phyloP scores from a whole-genome alignment of 2,113 vertebrate genomes.

The Eretmochelys imbricata region DNA sequence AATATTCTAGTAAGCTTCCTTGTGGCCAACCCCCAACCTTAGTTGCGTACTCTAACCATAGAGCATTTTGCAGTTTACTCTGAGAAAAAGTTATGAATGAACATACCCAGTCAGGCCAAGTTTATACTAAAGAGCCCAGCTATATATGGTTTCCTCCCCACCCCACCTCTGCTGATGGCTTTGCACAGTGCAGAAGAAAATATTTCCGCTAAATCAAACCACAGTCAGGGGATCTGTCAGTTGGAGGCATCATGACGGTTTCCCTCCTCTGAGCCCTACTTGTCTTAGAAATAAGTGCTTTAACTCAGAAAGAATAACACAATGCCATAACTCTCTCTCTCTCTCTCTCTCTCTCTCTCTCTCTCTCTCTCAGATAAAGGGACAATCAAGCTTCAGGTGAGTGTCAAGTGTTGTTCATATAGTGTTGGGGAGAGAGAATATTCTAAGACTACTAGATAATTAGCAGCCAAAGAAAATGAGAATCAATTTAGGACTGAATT shows the following conservation, averaged over 20 bases:
- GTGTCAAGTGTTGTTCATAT: constrained; percentile 37
- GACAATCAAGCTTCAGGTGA: constrained; percentile 92
- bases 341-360: neutral
- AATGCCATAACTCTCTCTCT: neutral
- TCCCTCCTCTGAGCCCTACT: neutral
- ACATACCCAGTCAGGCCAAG: neutral
- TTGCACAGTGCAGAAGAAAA: neutral
- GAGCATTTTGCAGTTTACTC: neutral
- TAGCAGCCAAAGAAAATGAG: neutral
- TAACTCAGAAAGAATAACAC: neutral
- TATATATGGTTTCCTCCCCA: neutral
- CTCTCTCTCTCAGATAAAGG: constrained; percentile 88
- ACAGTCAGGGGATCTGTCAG: neutral
- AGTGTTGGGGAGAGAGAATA: rapidly evolving
- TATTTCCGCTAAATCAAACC: neutral
- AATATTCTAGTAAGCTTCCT: neutral
- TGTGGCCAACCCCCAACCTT: neutral
- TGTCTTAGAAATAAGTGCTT: neutral
- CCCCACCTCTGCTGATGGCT: neutral
- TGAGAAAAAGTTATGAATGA: neutral
- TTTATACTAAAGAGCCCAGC: neutral
- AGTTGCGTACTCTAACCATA: neutral
- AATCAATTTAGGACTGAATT: neutral
- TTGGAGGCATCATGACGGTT: neutral
- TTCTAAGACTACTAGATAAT: neutral